Base-by-base conservation (phyloP, 2,888 invertebrate species). In the Drosophila phalerata region DNA sequence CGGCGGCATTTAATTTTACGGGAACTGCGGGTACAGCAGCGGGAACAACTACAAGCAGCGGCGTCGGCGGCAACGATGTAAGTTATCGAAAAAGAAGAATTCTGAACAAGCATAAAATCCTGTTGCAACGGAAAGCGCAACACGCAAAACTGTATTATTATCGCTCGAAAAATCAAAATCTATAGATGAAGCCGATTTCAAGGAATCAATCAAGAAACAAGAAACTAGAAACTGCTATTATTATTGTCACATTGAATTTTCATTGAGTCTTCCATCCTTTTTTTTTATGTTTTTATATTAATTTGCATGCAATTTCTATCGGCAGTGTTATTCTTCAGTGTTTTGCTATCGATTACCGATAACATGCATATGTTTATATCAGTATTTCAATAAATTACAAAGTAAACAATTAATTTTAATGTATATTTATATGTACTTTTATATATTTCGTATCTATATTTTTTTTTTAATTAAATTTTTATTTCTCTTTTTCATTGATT, bases 1-100 rank as follows among this genome's bases (percentile, higher is more conserved):
- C 80, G 13, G 34, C 88, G n/a, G 78, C 90, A 40, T 92, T 91
- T 63, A 91, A 90, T 63, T 92, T 91, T 62, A 88, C 91, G n/a
- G 70, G 72, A 13, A 74, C 53, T 51, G 22, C 79, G 6, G 13
- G 55, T 43, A 37, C 49, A 9, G 42, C 49, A 9, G 43, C 58
- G 15, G n/a, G n/a, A n/a, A 22, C 48, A 2, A 3, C 32, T 22
- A 10, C 34, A 25, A 11, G 22, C 22, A 32, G 32, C 37, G 52
- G 45, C 49, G 3, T 22, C 22, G 22, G 22, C 34, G 53, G 45
- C 49, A 52, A 45, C 66, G 77, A 88, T 38, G 85, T 85, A 71
- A 85, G 84, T 90, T 43, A 11, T n/a, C 5, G 10, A n/a, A 22
- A 22, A 22, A 6, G 15, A 30, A 49, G 9, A 53, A 11, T 11